Evolutionary conservation across 2,888 invertebrate genomes (phyloP), one percentile per base, ranked within the genome.

Genomic region (Dusona sp.): DNA sequence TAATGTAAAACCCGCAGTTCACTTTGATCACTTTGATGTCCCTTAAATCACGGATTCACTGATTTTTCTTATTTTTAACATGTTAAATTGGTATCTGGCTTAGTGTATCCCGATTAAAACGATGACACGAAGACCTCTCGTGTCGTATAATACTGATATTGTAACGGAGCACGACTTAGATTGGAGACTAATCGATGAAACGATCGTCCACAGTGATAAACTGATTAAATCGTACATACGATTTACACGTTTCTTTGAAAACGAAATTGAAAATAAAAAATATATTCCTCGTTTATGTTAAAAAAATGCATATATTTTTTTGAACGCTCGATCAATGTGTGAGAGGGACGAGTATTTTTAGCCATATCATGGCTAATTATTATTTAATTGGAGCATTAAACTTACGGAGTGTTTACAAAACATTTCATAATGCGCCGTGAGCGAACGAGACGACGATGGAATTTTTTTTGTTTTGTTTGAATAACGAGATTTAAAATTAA

Each of bases 321-420:
- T 57, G 3, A 57, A 9, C 25, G 16, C 16, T 61, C 29, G 16
- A 61, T 29, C 16, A 61, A 29, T 29, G 13, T 6, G 61, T 61
- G 6, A 61, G 61, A 29, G 11, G 6, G 13, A 29, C 25, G 16
- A 61, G 13, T 16, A 13, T 61, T 25, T n/a, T 6, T 8, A 8
- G 1, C n/a, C 8, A n/a, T 51, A 51, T 51, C 51, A 13, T 22
- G 51, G 8, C 0, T 6, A 54, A 54, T 54, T n/a, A 54, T n/a
- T 54, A 7, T 16, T 48, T 16, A 29, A 61, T 25, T 4, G 6
- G 16, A 57, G 25, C 57, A 25, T 25, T 25, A 57, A 57, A 25
- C 25, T 25, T 6, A 57, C 13, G 57, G 1, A 22, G 25, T 57
- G 57, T 22, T 73, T 42, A 67, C 57, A 75, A 78, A 81, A 78